Conservation (phyloP, 2,797 vertebrate species). For the Takifugu rubripes region DNA sequence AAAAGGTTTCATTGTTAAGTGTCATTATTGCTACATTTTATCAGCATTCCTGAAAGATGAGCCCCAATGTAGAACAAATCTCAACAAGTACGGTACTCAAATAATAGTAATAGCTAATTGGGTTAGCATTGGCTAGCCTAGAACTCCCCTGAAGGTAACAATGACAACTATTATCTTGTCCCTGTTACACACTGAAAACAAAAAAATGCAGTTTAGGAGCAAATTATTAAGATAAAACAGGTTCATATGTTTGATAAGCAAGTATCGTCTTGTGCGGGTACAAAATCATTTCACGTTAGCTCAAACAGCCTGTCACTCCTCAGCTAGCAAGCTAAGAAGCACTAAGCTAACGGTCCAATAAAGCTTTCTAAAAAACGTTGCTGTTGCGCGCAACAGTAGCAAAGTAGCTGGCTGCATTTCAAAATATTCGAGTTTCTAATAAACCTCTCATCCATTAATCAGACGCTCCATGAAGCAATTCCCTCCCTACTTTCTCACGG, state of each 20-base stretch:
- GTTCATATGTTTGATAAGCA: too few species aligned
- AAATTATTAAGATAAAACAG: too few species aligned
- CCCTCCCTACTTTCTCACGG: conserved; percentile 24
- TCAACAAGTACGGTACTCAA: too few species aligned
- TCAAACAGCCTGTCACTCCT: conserved; percentile 10
- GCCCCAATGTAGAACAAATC: too few species aligned
- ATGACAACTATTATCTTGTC: too few species aligned
- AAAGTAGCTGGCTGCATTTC: too few species aligned
- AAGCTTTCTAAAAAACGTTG: not conserved
- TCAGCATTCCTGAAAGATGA: too few species aligned
- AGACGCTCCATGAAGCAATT: conserved; percentile 32
- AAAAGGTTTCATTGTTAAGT: too few species aligned
- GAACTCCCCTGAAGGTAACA: not conserved
- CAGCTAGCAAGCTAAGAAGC: conserved; percentile 37
- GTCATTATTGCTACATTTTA: too few species aligned
- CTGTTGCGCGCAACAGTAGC: not conserved
- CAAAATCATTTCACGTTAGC: conserved; percentile 38
- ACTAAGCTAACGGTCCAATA: not conserved
- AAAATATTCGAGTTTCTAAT: not conserved
- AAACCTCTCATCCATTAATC: not conserved
- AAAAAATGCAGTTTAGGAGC: too few species aligned
- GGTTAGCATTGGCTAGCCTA: conserved; percentile 23
- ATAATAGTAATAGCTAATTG: conserved; percentile 10
- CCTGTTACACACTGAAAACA: too few species aligned
- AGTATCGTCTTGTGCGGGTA: conserved; percentile 4